These are phyloP conservation scores for Psix sp. DNA, from an alignment of 1,140 invertebrate species.

Conservation along the genomic window DNA sequence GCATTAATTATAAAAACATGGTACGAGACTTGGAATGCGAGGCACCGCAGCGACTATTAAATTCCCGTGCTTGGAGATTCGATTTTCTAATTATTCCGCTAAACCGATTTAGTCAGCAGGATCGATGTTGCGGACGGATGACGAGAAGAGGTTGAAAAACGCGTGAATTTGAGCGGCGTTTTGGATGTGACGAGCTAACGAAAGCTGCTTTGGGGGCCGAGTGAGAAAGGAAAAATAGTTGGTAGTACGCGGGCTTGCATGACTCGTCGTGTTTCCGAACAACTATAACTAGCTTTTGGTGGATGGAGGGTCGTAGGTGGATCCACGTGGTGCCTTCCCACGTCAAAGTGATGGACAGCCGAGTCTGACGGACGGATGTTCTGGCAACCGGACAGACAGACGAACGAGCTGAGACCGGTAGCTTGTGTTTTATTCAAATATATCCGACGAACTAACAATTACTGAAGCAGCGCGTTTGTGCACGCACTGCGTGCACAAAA, in stretches of 20 bases:
- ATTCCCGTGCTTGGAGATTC: slow-evolving; percentile 57
- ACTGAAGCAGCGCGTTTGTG: slow-evolving; percentile 63
- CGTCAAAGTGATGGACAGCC: slow-evolving; percentile 76
- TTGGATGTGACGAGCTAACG: slow-evolving; percentile 5
- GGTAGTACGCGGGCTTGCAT: slow-evolving; percentile 65
- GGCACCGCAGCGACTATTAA: slow-evolving; percentile 73
- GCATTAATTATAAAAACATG: slow-evolving; percentile 4
- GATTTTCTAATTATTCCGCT: slow-evolving; percentile 70
- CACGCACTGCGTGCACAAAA: slow-evolving; percentile 61
- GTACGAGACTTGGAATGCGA: slow-evolving; percentile 51
- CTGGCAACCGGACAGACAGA: slow-evolving; percentile 71
- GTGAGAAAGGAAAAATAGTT: slow-evolving; percentile 23
- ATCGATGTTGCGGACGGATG: slow-evolving; percentile 22
- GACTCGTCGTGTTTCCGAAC: slow-evolving; percentile 73
- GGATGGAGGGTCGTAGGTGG: slow-evolving; percentile 67
- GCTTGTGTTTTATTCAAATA: slow-evolving; percentile 77
- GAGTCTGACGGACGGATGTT: slow-evolving; percentile 72
- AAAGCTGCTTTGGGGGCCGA: neutral
- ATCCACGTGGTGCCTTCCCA: slow-evolving; percentile 76
- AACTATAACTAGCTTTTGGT: slow-evolving; percentile 76
- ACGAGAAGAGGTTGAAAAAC: slow-evolving; percentile 12
- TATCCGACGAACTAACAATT: slow-evolving; percentile 76
- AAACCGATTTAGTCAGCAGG: slow-evolving; percentile 61
- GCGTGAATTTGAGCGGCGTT: neutral
- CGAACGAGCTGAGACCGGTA: slow-evolving; percentile 70